These are phyloP conservation scores for Parelbella ahira DNA, from an alignment of 2,888 invertebrate species.

Conservation along the genomic window DNA sequence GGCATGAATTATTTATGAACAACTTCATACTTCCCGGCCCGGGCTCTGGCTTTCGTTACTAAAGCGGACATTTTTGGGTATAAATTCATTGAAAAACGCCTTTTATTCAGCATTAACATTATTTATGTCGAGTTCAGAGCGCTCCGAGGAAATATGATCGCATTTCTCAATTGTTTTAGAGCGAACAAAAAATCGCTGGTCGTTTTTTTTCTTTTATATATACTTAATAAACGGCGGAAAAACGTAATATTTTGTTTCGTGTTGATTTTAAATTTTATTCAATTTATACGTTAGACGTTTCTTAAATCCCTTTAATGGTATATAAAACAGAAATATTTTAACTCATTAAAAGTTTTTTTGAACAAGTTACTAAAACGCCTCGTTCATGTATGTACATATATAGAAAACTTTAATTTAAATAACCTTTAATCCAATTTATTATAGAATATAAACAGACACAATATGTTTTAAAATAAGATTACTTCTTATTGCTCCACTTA, in stretches of 20 bases:
- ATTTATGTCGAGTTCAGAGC: slow-evolving; percentile 69
- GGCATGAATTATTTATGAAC: slow-evolving; percentile 71
- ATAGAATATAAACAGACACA: no score
- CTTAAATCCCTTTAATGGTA: no score
- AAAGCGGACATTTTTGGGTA: slow-evolving; percentile 63
- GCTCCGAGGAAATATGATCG: slow-evolving; percentile 34
- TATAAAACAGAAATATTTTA: no score
- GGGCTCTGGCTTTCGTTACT: slow-evolving; percentile 44
- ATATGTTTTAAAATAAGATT: no score
- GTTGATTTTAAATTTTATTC: neutral
- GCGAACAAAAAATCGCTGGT: slow-evolving; percentile 1
- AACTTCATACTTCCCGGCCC: slow-evolving; percentile 66
- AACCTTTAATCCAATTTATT: no score
- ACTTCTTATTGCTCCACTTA: no score
- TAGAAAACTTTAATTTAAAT: no score
- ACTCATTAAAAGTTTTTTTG: no score
- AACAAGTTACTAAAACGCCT: no score
- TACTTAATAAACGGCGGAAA: slow-evolving; percentile 2
- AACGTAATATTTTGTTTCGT: neutral
- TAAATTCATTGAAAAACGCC: slow-evolving; percentile 72
- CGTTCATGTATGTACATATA: no score
- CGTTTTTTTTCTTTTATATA: neutral
- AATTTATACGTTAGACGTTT: no score
- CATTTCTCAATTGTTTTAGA: slow-evolving; percentile 28
- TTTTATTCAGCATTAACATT: slow-evolving; percentile 71